A percentile compares a stretch with the other conserved stretches of the same genome.
Evolutionary conservation across 1,140 invertebrate genomes (phyloP).

Genomic region (Diachasmimorpha longicaudata): DNA sequence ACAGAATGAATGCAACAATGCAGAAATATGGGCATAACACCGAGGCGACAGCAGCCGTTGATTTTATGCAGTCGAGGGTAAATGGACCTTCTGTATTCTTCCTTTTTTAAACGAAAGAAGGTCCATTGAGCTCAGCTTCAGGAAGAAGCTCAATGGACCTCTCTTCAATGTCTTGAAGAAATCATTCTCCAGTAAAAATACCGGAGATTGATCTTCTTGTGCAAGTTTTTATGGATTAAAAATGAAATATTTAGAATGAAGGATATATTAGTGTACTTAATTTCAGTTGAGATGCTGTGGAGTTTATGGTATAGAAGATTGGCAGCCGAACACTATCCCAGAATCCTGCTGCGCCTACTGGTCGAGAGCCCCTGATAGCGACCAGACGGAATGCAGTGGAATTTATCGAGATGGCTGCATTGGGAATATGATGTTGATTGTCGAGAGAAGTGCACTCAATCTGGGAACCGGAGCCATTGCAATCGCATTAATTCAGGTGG

Average conservation of each 20-base stretch:
- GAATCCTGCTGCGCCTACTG: conserved; percentile 66
- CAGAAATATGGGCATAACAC: conserved; percentile 62
- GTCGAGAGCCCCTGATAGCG: conserved; percentile 33
- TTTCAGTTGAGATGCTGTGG: conserved; percentile 79
- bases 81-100: conserved; percentile 32
- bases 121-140: no score
- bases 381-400: conserved; percentile 45
- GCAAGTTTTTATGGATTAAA: no score
- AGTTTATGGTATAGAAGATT: conserved; percentile 68
- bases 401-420: conserved; percentile 72
- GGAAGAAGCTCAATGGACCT: no score
- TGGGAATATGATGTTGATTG: conserved; percentile 68
- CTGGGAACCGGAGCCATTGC: conserved; percentile 81
- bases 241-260: neutral
- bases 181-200: no score
- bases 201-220: no score
- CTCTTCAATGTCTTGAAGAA: no score
- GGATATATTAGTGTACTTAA: neutral
- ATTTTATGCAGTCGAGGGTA: conserved; percentile 73
- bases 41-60: conserved; percentile 64
- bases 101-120: neutral
- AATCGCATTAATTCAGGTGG: conserved; percentile 80
- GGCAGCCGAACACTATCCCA: conserved; percentile 65
- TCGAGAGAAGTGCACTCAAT: conserved; percentile 76
- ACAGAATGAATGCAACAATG: conserved; percentile 67